Conservation (phyloP, 1,140 invertebrate species). For the Drosophila truncata region DNA sequence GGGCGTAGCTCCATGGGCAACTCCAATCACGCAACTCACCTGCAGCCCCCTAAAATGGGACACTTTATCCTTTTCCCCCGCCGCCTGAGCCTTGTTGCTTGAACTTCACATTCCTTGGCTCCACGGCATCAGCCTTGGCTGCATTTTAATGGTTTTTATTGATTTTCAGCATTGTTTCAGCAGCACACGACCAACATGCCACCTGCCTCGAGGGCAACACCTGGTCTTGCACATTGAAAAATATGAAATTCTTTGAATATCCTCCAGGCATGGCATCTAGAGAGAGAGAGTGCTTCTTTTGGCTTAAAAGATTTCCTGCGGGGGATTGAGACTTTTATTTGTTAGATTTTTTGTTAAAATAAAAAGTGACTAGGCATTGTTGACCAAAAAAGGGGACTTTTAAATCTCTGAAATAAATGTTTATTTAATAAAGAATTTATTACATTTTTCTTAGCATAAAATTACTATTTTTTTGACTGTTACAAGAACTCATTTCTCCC, state of each 20-base stretch:
- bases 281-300: background rate
- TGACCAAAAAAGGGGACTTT: background rate
- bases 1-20: conserved; percentile 44
- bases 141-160: conserved; percentile 82
- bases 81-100: conserved; percentile 67
- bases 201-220: conserved; percentile 7
- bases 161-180: conserved; percentile 68
- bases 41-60: conserved; percentile 17
- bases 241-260: conserved; percentile 4
- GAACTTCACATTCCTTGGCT: conserved; percentile 74
- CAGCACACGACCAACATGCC: conserved; percentile 29
- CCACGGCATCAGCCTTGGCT: conserved; percentile 51
- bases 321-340: too few relatives aligned
- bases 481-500: background rate
- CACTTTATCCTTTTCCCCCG: conserved; percentile 8
- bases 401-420: background rate
- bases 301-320: background rate
- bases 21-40: conserved; percentile 64
- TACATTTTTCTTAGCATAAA: background rate
- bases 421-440: background rate
- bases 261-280: background rate
- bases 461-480: background rate
- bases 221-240: conserved; percentile 24
- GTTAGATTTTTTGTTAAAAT: background rate
- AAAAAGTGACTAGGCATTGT: background rate